Percentiles rank a stretch among this genome's conserved stretches.
Conservation (phyloP, 2,888 invertebrate genomes). For the Drosophila mimetica region DNA sequence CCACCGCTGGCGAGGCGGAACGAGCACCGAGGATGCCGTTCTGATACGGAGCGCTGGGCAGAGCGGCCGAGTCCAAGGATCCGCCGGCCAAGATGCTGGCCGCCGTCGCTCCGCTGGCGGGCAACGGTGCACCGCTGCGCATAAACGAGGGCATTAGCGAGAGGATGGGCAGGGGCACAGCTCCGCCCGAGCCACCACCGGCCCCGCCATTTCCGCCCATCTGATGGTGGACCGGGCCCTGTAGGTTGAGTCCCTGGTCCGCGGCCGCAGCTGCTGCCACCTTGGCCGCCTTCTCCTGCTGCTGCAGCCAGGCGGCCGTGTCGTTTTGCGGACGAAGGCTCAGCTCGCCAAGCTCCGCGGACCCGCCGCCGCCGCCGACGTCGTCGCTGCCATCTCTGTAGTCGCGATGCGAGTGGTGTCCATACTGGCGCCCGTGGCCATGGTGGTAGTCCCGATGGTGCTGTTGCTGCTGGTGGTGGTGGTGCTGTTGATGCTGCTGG, state of each 20-base stretch:
- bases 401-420: constrained; percentile 62
- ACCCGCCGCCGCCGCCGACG: constrained; percentile 62
- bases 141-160: constrained; percentile 92
- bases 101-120: constrained; percentile 62
- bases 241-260: constrained; percentile 83
- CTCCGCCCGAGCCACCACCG: constrained; percentile 70
- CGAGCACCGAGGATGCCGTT: constrained; percentile 71
- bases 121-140: constrained; percentile 80
- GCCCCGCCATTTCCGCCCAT: constrained; percentile 40
- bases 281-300: constrained; percentile 85
- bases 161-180: constrained; percentile 88
- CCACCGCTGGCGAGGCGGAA: constrained; percentile 60
- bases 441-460: constrained; percentile 62
- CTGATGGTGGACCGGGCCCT: constrained; percentile 85
- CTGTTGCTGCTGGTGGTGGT: constrained; percentile 69
- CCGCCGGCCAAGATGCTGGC: constrained; percentile 39
- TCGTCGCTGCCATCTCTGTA: constrained; percentile 84
- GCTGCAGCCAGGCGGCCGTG: constrained; percentile 82
- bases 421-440: constrained; percentile 52
- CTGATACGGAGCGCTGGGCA: constrained; percentile 71
- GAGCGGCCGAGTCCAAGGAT: constrained; percentile 40
- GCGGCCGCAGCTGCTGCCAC: constrained; percentile 52
- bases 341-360: constrained; percentile 72
- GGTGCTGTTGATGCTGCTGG: constrained; percentile 49
- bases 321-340: constrained; percentile 84